Evolutionary conservation across 2,797 vertebrate species (phyloP).

Genomic region (Lepilemur ruficaudatus): DNA sequence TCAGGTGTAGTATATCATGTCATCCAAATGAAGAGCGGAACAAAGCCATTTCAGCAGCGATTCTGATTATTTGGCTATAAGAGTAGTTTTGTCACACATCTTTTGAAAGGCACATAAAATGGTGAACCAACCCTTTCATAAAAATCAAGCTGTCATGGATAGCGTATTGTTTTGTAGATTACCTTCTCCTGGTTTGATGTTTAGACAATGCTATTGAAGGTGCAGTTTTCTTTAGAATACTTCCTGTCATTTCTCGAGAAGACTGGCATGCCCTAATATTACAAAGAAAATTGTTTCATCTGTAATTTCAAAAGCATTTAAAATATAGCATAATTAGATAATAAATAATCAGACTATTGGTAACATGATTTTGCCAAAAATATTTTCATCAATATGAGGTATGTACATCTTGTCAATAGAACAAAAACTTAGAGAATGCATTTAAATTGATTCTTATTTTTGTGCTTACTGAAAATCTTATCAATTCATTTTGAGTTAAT

Average conservation of each 20-base stretch:
- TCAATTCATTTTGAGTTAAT: not conserved
- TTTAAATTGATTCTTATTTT: not conserved
- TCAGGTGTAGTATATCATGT: conserved; percentile 65
- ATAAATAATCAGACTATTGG: not conserved
- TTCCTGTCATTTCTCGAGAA: not conserved
- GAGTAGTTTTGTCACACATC: conserved; percentile 56
- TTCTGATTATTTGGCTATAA: conserved; percentile 50
- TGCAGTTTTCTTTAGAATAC: not conserved
- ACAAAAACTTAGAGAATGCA: not conserved
- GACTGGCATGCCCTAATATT: not conserved
- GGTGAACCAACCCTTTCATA: conserved; percentile 51
- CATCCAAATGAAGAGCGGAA: conserved; percentile 59
- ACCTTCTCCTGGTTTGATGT: not conserved
- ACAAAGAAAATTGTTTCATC: not conserved
- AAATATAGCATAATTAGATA: not conserved
- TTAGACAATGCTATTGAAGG: not conserved
- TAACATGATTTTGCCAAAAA: not conserved
- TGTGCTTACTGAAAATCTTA: not conserved
- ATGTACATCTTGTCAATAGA: not conserved
- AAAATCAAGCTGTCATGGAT: conserved; percentile 40
- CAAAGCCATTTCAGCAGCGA: not conserved
- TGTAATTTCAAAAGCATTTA: not conserved
- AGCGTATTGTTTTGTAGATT: conserved; percentile 53
- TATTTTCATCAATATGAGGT: not conserved
- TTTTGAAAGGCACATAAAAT: conserved; percentile 50